A percentile compares a stretch with the other conserved stretches of the same genome.
phyloP scores from a whole-genome alignment of 2,888 invertebrate species.

The Acleris cristana region DNA sequence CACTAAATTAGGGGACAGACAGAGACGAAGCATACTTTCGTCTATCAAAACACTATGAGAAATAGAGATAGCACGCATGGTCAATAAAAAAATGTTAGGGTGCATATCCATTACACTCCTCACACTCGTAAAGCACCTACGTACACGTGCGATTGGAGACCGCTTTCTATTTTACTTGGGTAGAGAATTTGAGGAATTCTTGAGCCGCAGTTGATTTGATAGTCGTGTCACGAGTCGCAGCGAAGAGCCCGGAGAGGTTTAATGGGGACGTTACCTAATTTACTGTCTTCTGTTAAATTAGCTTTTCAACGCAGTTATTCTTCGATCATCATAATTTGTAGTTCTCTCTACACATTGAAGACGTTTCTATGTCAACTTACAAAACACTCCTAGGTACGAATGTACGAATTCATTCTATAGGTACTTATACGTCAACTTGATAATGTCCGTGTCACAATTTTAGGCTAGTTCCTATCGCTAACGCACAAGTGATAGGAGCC shows the following conservation, averaged over 20 bases:
- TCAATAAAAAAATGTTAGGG: slow-evolving; percentile 70
- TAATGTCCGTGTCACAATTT: too few relatives aligned
- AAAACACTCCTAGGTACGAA: too few relatives aligned
- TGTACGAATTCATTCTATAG: too few relatives aligned
- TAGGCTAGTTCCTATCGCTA: slow-evolving; percentile 37
- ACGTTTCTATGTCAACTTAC: too few relatives aligned
- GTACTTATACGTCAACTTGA: too few relatives aligned
- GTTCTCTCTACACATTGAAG: too few relatives aligned
- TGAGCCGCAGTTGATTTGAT: slow-evolving; percentile 12
- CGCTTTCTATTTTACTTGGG: slow-evolving; percentile 67
- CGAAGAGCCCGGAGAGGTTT: slow-evolving; percentile 22
- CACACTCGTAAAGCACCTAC: slow-evolving; percentile 47
- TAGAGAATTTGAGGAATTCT: slow-evolving; percentile 33
- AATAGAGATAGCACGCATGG: slow-evolving; percentile 63
- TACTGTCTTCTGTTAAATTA: slow-evolving; percentile 4
- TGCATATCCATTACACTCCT: slow-evolving; percentile 67
- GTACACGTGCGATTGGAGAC: slow-evolving; percentile 58
- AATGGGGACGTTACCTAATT: slow-evolving; percentile 13
- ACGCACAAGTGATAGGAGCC: slow-evolving; percentile 5
- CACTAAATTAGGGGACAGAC: slow-evolving; percentile 78
- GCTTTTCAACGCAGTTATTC: too few relatives aligned
- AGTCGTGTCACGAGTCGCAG: slow-evolving; percentile 28
- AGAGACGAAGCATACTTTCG: slow-evolving; percentile 68
- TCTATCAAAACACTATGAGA: slow-evolving; percentile 54
- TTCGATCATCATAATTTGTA: too few relatives aligned